Base-by-base conservation (phyloP, 2,888 invertebrate genomes). In the Sinhomidia bicolor region DNA sequence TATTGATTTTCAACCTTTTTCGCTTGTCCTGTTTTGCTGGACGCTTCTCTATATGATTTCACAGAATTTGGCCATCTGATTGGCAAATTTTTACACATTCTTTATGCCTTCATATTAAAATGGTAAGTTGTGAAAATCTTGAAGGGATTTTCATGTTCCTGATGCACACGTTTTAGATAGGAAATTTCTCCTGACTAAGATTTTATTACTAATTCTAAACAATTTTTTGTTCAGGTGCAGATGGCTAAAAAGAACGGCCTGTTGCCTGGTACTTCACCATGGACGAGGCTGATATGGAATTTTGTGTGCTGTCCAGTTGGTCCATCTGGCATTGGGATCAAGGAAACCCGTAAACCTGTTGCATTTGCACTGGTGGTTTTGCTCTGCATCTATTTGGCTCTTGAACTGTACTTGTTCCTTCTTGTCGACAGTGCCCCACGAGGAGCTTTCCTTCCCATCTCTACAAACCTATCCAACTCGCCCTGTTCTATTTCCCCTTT, bases 401-500 rank as follows among this genome's bases (percentile, higher is more conserved):
- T 88, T 14, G 90, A 90, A 14, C 12, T 88, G 7, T 68, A 87
- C 26, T 26, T 90, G 9, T 87, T 78, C 23, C 57, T 84, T 17
- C 9, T 85, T n/a, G 84, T 90, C 12, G 76, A 80, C 12, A 82
- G 65, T 26, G 26, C 20, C 47, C 89, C 87, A 7, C 71, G 32
- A 0, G 83, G 84, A 12, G 74, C 54, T 0, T 60, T 47, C 7
- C 85, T 90, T 44, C 90, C 90, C 14, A 57, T 89, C 17, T 29
- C 81, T 10, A 71, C 62, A 0, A 90, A 90, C 54, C 14, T 60
- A 0, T 68, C 89, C 0, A 12, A 51, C 3, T 57, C 86, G 26
- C 91, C 91, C 2, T 92, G 92, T 88, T 95, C 95, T 68, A 94
- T 96, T 41, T 96, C 96, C 92, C 97, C 97, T 0, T 93, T 97